Evolutionary conservation across 2,888 invertebrate genomes (phyloP), one percentile per base, ranked within the genome.

Genomic region (Eremobia ochroleuca): DNA sequence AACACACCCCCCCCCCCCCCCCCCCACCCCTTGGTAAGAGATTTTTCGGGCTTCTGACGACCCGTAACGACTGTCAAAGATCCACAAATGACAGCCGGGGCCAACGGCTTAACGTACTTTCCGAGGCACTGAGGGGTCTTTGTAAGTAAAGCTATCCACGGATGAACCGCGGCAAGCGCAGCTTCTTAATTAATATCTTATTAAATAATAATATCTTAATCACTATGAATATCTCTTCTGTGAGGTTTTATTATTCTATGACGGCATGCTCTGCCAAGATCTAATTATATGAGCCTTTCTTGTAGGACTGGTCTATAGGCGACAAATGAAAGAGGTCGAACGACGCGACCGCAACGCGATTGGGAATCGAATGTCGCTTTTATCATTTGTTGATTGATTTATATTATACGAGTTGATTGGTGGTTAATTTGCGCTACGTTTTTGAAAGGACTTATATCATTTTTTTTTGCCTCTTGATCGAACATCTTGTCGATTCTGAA

Each of bases 201-300:
- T n/a, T n/a, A n/a, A n/a, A n/a, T n/a, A n/a, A n/a, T n/a, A n/a
- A n/a, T n/a, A n/a, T n/a, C n/a, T n/a, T n/a, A n/a, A n/a, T n/a
- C n/a, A n/a, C 8, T 8, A 8, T 49, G 11, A 52, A 52, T n/a
- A 11, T 25, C 52, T n/a, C 18, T 43, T 77, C 76, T 77, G 8
- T 5, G 3, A 13, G 8, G 31, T n/a, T 28, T n/a, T n/a, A 31
- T 4, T 55, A 31, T 11, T 77, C 81, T n/a, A 11, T 77, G 73
- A 11, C 87, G 62, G 79, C 82, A 85, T 79, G 87, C 86, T 83
- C 86, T 94, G 95, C 95, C 95, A 95, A 95, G 93, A 91, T 94
- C 94, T 95, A 95, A 95, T 94, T 93, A 94, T 95, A 94, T 87
- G 90, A 91, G 83, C 90, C 93, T 95, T 95, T 95, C 94, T 94